phyloP scores from a whole-genome alignment of 1,140 invertebrate genomes.

The Musca vetustissima region DNA sequence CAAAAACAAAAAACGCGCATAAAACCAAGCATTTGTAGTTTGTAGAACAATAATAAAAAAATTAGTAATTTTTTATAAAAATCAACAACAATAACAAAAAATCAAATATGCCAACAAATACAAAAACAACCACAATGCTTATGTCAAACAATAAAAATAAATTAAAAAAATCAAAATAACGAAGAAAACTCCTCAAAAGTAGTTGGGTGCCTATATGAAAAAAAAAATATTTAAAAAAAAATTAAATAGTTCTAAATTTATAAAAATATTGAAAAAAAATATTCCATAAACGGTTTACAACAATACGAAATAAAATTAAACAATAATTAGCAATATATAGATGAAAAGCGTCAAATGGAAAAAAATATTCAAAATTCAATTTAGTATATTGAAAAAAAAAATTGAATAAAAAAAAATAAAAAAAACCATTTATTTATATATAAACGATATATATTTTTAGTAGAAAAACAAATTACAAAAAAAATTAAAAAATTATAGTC shows the following conservation, averaged over 20 bases:
- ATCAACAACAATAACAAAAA: not conserved
- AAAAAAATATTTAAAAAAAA: slow-evolving; percentile 10
- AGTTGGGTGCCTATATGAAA: slow-evolving; percentile 15
- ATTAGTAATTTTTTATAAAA: not conserved
- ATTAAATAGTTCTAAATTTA: not conserved
- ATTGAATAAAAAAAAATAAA: no score
- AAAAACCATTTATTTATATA: no score
- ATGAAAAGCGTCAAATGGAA: not conserved
- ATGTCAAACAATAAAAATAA: not conserved
- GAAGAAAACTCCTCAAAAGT: slow-evolving; percentile 15
- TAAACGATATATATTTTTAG: no score
- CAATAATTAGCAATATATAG: slow-evolving; percentile 1
- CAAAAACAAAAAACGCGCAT: no score
- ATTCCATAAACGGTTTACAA: slow-evolving; percentile 1
- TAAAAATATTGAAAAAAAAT: slow-evolving; percentile 17
- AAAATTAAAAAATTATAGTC: no score
- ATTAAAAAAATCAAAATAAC: not conserved
- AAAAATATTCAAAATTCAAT: no score
- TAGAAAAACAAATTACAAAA: no score
- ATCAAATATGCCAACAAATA: not conserved
- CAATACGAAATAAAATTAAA: not conserved
- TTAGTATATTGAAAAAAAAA: no score
- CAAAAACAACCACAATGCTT: slow-evolving; percentile 1
- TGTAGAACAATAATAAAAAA: no score
- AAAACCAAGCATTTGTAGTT: slow-evolving; percentile 16